Percentiles rank a stretch among this genome's conserved stretches.
Conservation (phyloP, 2,888 invertebrate species). For the Tetrapedia diversipes region DNA sequence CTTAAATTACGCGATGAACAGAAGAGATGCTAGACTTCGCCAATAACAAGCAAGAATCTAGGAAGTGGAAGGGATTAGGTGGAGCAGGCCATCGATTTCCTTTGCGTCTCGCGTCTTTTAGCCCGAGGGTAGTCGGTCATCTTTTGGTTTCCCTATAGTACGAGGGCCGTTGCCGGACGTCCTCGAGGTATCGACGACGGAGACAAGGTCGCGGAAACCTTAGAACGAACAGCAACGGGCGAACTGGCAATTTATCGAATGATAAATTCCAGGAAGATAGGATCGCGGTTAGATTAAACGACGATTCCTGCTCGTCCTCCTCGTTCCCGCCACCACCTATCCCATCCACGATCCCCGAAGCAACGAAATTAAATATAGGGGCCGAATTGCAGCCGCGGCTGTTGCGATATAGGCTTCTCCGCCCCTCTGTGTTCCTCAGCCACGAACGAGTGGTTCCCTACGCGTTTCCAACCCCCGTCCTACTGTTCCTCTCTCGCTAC, state of each 20-base stretch:
- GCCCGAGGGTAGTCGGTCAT: no score
- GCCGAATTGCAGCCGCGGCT: conserved; percentile 78
- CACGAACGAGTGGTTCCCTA: conserved; percentile 58
- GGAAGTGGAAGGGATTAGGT: no score
- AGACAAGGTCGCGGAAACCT: conserved; percentile 32
- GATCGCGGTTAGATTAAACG: conserved; percentile 82
- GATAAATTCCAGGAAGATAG: conserved; percentile 82
- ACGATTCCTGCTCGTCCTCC: conserved; percentile 73
- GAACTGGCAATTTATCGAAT: conserved; percentile 80
- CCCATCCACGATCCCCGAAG: conserved; percentile 64
- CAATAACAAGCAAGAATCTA: no score
- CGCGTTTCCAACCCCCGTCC: conserved; percentile 60
- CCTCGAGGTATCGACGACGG: conserved; percentile 44
- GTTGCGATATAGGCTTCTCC: conserved; percentile 74
- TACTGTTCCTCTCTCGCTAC: conserved; percentile 39
- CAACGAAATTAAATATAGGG: conserved; percentile 81
- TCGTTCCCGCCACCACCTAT: conserved; percentile 59
- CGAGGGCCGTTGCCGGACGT: no score
- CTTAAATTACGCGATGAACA: no score
- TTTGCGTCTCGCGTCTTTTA: no score
- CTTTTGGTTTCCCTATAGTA: no score
- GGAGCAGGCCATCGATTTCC: no score
- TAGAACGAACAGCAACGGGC: conserved; percentile 12
- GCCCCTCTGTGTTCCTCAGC: conserved; percentile 31
- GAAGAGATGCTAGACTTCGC: no score